Evolutionary conservation across 2,888 invertebrate genomes (phyloP).

Genomic region (Sinotaia quadrata): DNA sequence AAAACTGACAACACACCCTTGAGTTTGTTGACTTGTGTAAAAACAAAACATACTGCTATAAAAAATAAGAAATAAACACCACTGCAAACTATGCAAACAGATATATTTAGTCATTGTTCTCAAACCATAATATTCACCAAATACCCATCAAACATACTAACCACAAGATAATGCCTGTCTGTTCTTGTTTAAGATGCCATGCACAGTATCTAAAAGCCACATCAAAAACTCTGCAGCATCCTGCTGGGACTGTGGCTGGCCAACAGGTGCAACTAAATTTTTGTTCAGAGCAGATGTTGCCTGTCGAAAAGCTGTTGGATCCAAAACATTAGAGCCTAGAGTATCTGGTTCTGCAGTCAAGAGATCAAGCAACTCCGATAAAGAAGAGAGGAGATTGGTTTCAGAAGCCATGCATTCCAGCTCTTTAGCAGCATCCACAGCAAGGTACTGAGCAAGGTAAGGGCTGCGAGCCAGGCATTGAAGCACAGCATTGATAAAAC

Average conservation of each 20-base stretch:
- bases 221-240: slow-evolving; percentile 69
- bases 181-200: slow-evolving; percentile 61
- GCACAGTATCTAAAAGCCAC: slow-evolving; percentile 64
- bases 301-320: slow-evolving; percentile 52
- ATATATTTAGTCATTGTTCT: too few relatives aligned
- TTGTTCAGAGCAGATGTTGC: slow-evolving; percentile 50
- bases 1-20: too few relatives aligned
- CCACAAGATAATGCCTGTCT: slow-evolving; percentile 41
- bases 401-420: slow-evolving; percentile 56
- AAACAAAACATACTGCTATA: too few relatives aligned
- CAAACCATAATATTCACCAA: too few relatives aligned
- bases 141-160: slow-evolving; percentile 29
- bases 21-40: neutral
- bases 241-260: slow-evolving; percentile 57
- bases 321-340: slow-evolving; percentile 38
- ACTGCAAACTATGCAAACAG: too few relatives aligned
- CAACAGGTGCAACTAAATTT: slow-evolving; percentile 49
- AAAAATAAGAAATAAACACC: too few relatives aligned
- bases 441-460: slow-evolving; percentile 48
- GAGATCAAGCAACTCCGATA: slow-evolving; percentile 50
- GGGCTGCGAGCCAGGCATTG: slow-evolving; percentile 68
- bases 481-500: slow-evolving; percentile 68
- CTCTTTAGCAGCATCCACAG: slow-evolving; percentile 46
- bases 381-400: slow-evolving; percentile 48
- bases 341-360: slow-evolving; percentile 45